phyloP scores from a whole-genome alignment of 2,113 vertebrate genomes.

The Lepus americanus region DNA sequence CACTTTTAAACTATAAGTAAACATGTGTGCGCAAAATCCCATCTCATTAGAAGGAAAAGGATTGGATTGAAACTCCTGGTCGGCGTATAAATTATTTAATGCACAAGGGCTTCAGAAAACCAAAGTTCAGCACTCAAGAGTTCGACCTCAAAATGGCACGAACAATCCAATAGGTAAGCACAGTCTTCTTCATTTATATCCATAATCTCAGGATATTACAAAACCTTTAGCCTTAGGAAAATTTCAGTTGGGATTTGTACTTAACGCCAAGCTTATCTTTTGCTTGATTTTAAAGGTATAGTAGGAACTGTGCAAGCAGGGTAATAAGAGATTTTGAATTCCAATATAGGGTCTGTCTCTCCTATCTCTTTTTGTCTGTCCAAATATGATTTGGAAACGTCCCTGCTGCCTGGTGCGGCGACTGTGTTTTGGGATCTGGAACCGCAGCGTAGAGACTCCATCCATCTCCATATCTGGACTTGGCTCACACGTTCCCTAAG shows the following conservation, averaged over 20 bases:
- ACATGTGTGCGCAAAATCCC: not conserved
- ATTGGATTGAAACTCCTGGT: slow-evolving; percentile 42
- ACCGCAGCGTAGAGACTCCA: slow-evolving; percentile 38
- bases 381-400: slow-evolving; percentile 20
- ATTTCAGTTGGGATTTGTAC: slow-evolving; percentile 67
- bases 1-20: not conserved
- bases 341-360: slow-evolving; percentile 13
- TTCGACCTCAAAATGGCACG: slow-evolving; percentile 54
- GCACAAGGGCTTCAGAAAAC: slow-evolving; percentile 50
- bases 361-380: slow-evolving; percentile 33
- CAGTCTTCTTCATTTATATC: slow-evolving; percentile 61
- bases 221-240: slow-evolving; percentile 71
- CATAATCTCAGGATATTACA: slow-evolving; percentile 64
- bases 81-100: slow-evolving; percentile 53
- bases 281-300: slow-evolving; percentile 53
- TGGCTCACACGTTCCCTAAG: slow-evolving; percentile 48
- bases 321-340: slow-evolving; percentile 59
- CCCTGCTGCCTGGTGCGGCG: not conserved
- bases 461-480: slow-evolving; percentile 72
- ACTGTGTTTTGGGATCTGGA: slow-evolving; percentile 9
- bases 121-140: slow-evolving; percentile 63
- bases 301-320: not conserved
- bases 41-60: slow-evolving; percentile 12
- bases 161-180: slow-evolving; percentile 67
- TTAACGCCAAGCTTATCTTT: slow-evolving; percentile 70